Evolutionary conservation across 2,888 invertebrate genomes (phyloP), one percentile per base, ranked within the genome.

Genomic region (Meiosimyza decipiens): DNA sequence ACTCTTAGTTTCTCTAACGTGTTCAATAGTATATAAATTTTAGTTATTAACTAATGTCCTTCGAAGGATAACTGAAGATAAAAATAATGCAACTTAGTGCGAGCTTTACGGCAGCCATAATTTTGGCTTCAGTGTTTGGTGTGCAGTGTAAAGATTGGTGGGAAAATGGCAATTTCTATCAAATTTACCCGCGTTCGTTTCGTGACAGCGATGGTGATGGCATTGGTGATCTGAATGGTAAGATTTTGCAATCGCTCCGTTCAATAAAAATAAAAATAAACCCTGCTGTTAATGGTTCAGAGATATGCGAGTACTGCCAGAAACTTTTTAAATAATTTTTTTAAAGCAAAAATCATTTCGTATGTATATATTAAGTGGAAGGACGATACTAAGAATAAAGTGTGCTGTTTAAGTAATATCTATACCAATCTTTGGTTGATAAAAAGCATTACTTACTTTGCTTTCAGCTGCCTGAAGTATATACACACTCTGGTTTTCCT

Each of bases 131-230:
- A 11, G 33, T 73, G 11, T 50, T 65, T 50, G 18, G 52, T 13
- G 54, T 28, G 47, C 28, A 55, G 11, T 16, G 65, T 13, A 80
- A 78, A 50, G 82, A 83, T 72, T 86, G 87, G 86, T 86, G 85
- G 84, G 82, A 85, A 73, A 83, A 81, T 74, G 86, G 83, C 47
- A 87, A 85, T 77, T 91, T 93, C 80, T 96, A 96, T 85, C 94
- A 95, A 84, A 91, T 95, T 22, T 93, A 94, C 82, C 92, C 94
- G 0, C 90, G 93, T 78, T 93, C 95, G 1, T 96, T 94, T 87
- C 90, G 90, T 80, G 96, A 97, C 83, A 91, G 92, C 64, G 87
- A 94, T 82, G 92, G 91, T 0, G 93, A 95, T 84, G 95, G 95
- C 9, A 88, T 93, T 62, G 91, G 91, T 11, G 91, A 91, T 82